phyloP scores from a whole-genome alignment of 2,888 invertebrate genomes.

The Sarcophaga carnaria region DNA sequence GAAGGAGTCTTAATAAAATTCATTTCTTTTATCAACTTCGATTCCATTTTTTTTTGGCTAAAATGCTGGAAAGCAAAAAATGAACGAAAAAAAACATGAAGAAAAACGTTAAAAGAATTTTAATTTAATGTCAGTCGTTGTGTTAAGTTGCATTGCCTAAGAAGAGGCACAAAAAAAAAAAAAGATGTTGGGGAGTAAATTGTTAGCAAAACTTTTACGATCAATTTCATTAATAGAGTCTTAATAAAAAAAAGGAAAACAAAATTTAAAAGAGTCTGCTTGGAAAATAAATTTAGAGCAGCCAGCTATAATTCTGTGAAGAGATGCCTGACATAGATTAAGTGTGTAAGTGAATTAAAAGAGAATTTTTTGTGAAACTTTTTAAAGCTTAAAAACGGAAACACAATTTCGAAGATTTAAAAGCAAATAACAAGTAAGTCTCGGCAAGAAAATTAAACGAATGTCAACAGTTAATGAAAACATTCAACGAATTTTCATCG shows the following conservation, averaged over 20 bases:
- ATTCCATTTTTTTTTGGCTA: background rate
- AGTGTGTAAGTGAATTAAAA: conserved; percentile 2
- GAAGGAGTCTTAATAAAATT: conserved; percentile 42
- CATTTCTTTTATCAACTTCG: background rate
- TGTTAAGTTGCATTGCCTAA: conserved; percentile 25
- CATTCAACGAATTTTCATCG: no score
- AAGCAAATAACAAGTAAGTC: no score
- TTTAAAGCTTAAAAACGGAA: background rate
- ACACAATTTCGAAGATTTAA: no score
- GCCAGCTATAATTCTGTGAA: background rate
- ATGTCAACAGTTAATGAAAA: no score
- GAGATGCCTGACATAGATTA: background rate
- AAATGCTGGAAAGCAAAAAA: background rate
- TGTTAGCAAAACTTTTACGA: conserved; percentile 51
- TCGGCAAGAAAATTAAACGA: no score
- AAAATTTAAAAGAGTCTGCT: background rate
- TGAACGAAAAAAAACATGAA: background rate
- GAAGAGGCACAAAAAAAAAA: background rate
- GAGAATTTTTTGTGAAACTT: background rate
- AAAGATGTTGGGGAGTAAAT: background rate
- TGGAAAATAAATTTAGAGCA: background rate
- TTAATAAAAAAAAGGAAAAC: background rate
- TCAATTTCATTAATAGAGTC: conserved; percentile 61
- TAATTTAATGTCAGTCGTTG: conserved; percentile 47
- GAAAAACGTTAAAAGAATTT: conserved; percentile 36